These are phyloP conservation scores for Papilio protenor DNA, from an alignment of 2,888 invertebrate species.

Conservation along the genomic window DNA sequence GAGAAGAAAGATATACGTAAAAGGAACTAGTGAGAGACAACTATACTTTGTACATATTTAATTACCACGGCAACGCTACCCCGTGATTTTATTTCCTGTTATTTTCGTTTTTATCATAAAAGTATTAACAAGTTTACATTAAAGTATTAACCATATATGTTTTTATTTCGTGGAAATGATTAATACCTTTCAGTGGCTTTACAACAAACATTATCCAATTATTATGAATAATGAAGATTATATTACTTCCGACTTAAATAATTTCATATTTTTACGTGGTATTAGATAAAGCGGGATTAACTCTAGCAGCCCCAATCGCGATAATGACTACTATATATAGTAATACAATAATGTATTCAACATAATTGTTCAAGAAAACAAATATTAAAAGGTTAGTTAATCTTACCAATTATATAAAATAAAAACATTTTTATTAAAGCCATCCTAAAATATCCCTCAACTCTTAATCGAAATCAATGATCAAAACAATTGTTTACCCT, in stretches of 20 bases:
- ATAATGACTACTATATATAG: conserved; percentile 30
- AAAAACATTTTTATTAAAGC: background rate
- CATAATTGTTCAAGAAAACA: conserved; percentile 20
- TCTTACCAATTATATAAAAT: background rate
- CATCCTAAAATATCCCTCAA: background rate
- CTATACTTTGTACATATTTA: background rate
- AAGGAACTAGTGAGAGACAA: background rate
- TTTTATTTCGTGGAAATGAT: background rate
- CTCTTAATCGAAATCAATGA: no score
- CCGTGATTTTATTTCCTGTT: background rate
- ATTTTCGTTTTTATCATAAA: background rate
- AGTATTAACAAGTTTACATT: background rate
- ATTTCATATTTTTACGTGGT: conserved; percentile 10
- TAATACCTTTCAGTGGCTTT: background rate
- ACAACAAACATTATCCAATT: background rate
- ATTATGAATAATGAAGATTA: conserved; percentile 21
- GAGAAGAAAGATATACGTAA: background rate
- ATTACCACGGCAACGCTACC: background rate
- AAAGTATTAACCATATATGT: background rate
- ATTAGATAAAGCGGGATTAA: conserved; percentile 35
- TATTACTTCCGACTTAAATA: conserved; percentile 13
- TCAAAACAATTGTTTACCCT: background rate
- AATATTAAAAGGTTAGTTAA: conserved; percentile 29
- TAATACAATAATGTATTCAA: background rate
- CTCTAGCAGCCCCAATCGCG: background rate